phyloP scores from a whole-genome alignment of 1,140 invertebrate species.

The Calephelis nemesis region DNA sequence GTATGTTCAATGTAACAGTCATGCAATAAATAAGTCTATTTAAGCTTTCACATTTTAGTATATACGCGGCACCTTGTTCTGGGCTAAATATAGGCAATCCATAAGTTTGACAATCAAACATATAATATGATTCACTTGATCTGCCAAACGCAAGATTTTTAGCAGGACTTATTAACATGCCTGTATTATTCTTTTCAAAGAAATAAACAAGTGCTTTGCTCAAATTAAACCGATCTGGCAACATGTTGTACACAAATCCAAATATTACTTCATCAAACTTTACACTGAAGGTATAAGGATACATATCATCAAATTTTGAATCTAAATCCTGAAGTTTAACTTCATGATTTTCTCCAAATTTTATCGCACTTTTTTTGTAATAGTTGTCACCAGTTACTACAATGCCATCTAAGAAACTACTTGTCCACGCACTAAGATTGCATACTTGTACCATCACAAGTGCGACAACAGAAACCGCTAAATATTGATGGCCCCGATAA shows the following conservation, averaged over 20 bases:
- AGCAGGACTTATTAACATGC: constrained; percentile 77
- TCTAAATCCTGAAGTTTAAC: constrained; percentile 78
- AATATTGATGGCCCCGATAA: constrained; percentile 78
- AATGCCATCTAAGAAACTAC: constrained; percentile 80
- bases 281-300: constrained; percentile 79
- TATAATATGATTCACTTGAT: constrained; percentile 79
- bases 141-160: constrained; percentile 81
- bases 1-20: constrained; percentile 77
- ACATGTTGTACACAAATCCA: constrained; percentile 80
- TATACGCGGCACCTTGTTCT: constrained; percentile 78
- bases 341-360: constrained; percentile 59
- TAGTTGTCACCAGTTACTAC: constrained; percentile 79
- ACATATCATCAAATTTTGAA: constrained; percentile 79
- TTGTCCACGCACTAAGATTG: constrained; percentile 80
- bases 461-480: constrained; percentile 78
- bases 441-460: constrained; percentile 80
- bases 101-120: constrained; percentile 82
- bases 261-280: constrained; percentile 79
- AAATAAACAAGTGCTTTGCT: constrained; percentile 81
- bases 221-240: constrained; percentile 80
- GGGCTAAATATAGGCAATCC: constrained; percentile 81
- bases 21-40: constrained; percentile 82
- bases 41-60: constrained; percentile 80
- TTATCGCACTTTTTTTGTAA: constrained; percentile 68
- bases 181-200: constrained; percentile 77